Evolutionary conservation across 2,888 invertebrate species (phyloP).

Genomic region (Sarcophaga carnaria): DNA sequence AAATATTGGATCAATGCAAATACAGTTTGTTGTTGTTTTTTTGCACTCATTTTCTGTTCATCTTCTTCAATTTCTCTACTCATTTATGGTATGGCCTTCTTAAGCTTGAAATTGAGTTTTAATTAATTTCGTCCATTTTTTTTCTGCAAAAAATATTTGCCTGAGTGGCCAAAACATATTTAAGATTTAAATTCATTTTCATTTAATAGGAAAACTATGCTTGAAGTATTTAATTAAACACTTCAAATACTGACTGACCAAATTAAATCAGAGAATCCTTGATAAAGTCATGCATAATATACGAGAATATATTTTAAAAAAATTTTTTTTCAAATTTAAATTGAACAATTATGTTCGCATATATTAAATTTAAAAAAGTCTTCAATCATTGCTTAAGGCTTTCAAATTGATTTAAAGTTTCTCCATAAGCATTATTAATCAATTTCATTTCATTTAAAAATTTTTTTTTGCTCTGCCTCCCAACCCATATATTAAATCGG

Average conservation of each 20-base stretch:
- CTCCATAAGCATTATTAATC: constrained; percentile 46
- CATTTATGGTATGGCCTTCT: constrained; percentile 3
- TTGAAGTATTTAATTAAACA: too few species aligned
- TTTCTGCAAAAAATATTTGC: constrained; percentile 40
- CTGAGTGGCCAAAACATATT: constrained; percentile 15
- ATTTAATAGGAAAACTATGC: constrained; percentile 5
- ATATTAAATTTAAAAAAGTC: not conserved
- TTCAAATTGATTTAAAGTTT: constrained; percentile 61
- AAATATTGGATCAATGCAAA: constrained; percentile 66
- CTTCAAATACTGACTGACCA: too few species aligned
- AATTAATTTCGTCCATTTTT: constrained; percentile 52
- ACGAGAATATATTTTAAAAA: too few species aligned
- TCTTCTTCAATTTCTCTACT: not conserved
- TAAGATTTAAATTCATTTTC: constrained; percentile 36
- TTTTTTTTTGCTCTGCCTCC: not conserved
- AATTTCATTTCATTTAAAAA: constrained; percentile 29
- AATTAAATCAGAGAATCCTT: too few species aligned
- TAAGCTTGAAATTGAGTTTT: constrained; percentile 56
- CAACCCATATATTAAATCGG: constrained; percentile 51
- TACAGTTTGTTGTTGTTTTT: constrained; percentile 43
- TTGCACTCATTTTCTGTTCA: not conserved
- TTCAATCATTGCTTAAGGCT: not conserved
- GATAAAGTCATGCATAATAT: too few species aligned
- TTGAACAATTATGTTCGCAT: too few species aligned
- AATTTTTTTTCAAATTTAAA: too few species aligned